Evolutionary conservation across 2,888 invertebrate genomes (phyloP), one percentile per base, ranked within the genome.

Genomic region (Macrosoma leucophasiata): DNA sequence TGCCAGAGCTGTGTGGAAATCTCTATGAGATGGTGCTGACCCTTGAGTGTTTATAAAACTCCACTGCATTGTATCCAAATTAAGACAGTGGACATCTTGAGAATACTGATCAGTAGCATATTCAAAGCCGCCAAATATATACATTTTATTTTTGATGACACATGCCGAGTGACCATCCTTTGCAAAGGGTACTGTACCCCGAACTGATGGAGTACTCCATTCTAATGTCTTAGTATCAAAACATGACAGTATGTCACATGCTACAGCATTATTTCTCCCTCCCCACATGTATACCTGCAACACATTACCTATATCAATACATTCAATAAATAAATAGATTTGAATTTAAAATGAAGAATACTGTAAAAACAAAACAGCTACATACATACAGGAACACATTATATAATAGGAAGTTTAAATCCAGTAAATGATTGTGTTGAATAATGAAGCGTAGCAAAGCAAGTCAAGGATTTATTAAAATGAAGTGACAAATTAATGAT

Each of bases 101-200:
- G 93, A 92, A 71, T 94, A 95, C 42, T 90, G 87, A 60, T 93
- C 91, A 21, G 90, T 87, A 32, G 90, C 89, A 63, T 96, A 95
- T 62, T 96, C 95, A 75, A 92, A 97, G 0, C 97, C 97, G 14
- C 95, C 96, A 82, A 94, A 96, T 39, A 97, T 89, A 58, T 91
- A 94, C 95, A 96, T 96, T 55, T 85, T 88, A 54, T 91, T 87
- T 33, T 86, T 85, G 48, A 93, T 90, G 1, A 94, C 79, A 62
- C 94, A 94, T 1, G 96, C 95, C 1, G 95, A 91, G 67, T 97
- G 97, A 0, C 97, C 97, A 74, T 97, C 97, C 52, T 96, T 87
- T 0, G 95, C 92, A 36, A 90, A 89, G 0, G 97, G 97, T 14
- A 90, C 76, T 27, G 77, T 77, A 0, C 96, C 96, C 2, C 81